Percentiles rank a stretch among this genome's conserved stretches.
Evolutionary conservation across 1,140 invertebrate species (phyloP).

Genomic region (Drosophila chauvacae): DNA sequence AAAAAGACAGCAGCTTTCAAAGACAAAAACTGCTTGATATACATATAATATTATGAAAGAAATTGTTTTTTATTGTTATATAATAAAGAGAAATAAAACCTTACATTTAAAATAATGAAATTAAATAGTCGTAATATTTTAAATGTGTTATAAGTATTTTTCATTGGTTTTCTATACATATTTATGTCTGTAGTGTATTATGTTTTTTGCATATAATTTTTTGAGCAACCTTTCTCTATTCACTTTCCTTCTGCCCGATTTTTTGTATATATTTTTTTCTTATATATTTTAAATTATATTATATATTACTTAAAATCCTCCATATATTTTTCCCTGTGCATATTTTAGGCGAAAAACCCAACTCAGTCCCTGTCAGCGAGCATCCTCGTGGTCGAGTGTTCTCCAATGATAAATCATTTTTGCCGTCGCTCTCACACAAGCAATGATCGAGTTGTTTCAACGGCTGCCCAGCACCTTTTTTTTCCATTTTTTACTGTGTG

Average conservation of each 20-base stretch:
- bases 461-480: not conserved
- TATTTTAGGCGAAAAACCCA: conserved; percentile 5
- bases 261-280: not conserved
- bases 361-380: conserved; percentile 23
- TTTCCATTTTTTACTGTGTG: not conserved
- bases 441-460: conserved; percentile 36
- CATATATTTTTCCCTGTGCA: not conserved
- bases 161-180: too few relatives aligned
- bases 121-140: too few relatives aligned
- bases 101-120: too few relatives aligned
- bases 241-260: not conserved
- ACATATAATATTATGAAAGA: too few relatives aligned
- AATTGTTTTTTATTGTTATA: too few relatives aligned
- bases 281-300: not conserved
- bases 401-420: conserved; percentile 73
- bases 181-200: not conserved
- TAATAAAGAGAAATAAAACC: too few relatives aligned
- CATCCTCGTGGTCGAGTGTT: conserved; percentile 52
- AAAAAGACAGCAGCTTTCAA: too few relatives aligned
- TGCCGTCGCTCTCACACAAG: conserved; percentile 22
- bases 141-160: too few relatives aligned
- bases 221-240: not conserved
- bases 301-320: not conserved
- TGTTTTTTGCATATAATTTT: not conserved
- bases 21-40: too few relatives aligned